Conservation (phyloP, 2,797 vertebrate genomes). For the Centropyge bicolor region DNA sequence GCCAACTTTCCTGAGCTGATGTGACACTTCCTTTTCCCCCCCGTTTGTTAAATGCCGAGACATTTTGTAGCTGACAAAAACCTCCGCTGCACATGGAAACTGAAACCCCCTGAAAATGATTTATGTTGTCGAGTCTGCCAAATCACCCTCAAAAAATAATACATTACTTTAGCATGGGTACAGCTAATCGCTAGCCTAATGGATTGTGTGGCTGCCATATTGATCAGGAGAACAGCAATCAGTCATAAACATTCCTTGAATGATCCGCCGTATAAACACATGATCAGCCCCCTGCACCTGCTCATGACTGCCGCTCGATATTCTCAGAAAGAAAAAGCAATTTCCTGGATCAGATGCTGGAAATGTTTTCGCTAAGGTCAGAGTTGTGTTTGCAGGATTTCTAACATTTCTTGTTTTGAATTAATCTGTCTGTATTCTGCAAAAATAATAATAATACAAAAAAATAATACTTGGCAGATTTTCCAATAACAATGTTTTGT, state of each 20-base stretch:
- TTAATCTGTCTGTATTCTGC: slow-evolving; percentile 27
- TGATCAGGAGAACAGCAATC: slow-evolving; percentile 72
- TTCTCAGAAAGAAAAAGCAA: slow-evolving; percentile 46
- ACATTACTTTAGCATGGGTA: slow-evolving; percentile 74
- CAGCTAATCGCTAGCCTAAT: slow-evolving; percentile 81
- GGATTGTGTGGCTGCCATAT: slow-evolving; percentile 79
- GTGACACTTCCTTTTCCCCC: background rate
- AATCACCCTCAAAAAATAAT: slow-evolving; percentile 76
- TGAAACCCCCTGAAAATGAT: slow-evolving; percentile 69
- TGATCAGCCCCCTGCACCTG: slow-evolving; percentile 55
- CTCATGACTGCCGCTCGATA: slow-evolving; percentile 58
- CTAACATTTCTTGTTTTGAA: slow-evolving; percentile 24
- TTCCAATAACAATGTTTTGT: slow-evolving; percentile 30
- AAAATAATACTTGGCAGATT: background rate
- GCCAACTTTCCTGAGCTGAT: slow-evolving; percentile 24
- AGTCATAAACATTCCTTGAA: slow-evolving; percentile 72
- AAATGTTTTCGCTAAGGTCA: slow-evolving; percentile 47
- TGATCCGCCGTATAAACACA: slow-evolving; percentile 64
- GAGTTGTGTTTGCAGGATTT: slow-evolving; percentile 37
- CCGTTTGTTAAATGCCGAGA: slow-evolving; percentile 31
- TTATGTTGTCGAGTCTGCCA: slow-evolving; percentile 73
- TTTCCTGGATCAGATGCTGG: slow-evolving; percentile 44
- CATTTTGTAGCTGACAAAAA: slow-evolving; percentile 62
- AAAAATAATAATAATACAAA: too few species aligned
- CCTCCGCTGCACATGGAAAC: slow-evolving; percentile 52